These are phyloP conservation scores for Cheilosia scutellata DNA, from an alignment of 2,888 invertebrate species.

Conservation along the genomic window DNA sequence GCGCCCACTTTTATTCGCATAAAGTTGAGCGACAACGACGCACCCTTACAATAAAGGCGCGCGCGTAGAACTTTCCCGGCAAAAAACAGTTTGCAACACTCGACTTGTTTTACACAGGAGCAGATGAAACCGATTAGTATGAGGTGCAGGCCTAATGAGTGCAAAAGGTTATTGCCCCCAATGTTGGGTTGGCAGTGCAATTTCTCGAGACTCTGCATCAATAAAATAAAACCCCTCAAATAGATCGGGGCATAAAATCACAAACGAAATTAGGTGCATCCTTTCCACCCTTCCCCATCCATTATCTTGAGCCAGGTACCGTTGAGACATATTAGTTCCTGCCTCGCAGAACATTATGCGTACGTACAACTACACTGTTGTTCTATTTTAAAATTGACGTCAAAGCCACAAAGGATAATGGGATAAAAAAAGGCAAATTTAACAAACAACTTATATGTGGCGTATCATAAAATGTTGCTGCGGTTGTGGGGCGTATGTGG, in stretches of 20 bases:
- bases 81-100: constrained; percentile 2
- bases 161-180: constrained; percentile 50
- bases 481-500: constrained; percentile 52
- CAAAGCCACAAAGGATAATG: constrained; percentile 45
- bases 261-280: constrained; percentile 49
- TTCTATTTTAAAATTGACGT: background rate
- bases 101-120: constrained; percentile 14
- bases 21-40: constrained; percentile 33
- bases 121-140: constrained; percentile 40
- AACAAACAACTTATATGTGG: constrained; percentile 39
- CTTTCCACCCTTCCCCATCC: background rate
- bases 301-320: background rate
- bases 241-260: background rate
- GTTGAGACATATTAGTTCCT: constrained; percentile 39
- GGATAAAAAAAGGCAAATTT: background rate
- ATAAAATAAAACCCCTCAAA: constrained; percentile 1
- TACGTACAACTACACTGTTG: constrained; percentile 2
- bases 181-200: constrained; percentile 7
- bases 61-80: constrained; percentile 24
- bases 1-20: background rate
- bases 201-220: constrained; percentile 28
- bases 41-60: constrained; percentile 31
- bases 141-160: constrained; percentile 35
- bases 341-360: constrained; percentile 37
- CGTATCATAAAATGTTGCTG: constrained; percentile 29